A percentile compares a stretch with the other conserved stretches of the same genome.
Conservation (phyloP, 2,888 invertebrate species). For the Phrixothrix hirtus region DNA sequence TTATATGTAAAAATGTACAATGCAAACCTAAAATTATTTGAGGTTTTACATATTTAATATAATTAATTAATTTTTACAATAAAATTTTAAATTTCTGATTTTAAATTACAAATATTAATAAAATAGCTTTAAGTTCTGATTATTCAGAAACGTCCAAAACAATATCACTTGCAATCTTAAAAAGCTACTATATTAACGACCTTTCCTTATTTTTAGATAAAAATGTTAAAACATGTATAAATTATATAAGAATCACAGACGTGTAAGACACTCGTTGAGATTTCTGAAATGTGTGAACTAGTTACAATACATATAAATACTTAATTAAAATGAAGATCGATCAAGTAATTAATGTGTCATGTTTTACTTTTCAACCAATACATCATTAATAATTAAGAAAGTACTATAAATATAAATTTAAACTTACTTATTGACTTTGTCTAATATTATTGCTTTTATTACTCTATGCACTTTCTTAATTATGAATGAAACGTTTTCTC, state of each 20-base stretch:
- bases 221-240: conserved; percentile 26
- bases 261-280: conserved; percentile 42
- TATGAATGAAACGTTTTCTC: conserved; percentile 8
- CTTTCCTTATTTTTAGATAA: conserved; percentile 15
- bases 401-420: too few relatives aligned
- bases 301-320: conserved; percentile 10
- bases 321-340: conserved; percentile 1
- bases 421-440: too few relatives aligned
- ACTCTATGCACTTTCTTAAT: conserved; percentile 12
- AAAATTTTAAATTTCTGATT: background rate
- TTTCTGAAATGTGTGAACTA: conserved; percentile 22
- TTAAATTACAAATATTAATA: background rate
- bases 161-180: conserved; percentile 5
- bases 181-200: conserved; percentile 13
- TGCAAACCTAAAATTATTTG: conserved; percentile 1
- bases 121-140: too few relatives aligned
- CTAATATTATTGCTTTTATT: too few relatives aligned
- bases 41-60: conserved; percentile 1
- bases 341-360: background rate
- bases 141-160: too few relatives aligned
- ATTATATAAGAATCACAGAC: conserved; percentile 47
- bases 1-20: conserved; percentile 21
- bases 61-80: background rate
- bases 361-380: background rate
- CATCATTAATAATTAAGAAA: conserved; percentile 10